A percentile compares a stretch with the other conserved stretches of the same genome.
These are phyloP conservation scores for Gnathonemus longibarbis DNA, from an alignment of 2,113 vertebrate genomes.

Conservation along the genomic window DNA sequence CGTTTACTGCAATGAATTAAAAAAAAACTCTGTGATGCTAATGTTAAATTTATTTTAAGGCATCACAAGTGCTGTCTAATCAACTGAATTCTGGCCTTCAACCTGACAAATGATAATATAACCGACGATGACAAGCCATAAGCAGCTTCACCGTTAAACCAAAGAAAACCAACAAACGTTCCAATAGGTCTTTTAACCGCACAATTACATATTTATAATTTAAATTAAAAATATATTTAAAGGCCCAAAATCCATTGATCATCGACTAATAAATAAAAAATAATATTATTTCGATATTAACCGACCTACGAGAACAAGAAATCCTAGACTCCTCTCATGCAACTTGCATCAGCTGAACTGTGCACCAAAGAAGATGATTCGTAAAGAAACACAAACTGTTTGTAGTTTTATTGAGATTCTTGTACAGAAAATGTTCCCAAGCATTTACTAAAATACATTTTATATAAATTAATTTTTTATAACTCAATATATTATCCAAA, in stretches of 20 bases:
- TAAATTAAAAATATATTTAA: neutral
- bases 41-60: neutral
- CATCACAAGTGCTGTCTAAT: neutral
- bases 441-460: neutral
- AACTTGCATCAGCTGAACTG: constrained; percentile 56
- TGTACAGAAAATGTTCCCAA: neutral
- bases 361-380: constrained; percentile 25
- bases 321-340: constrained; percentile 36
- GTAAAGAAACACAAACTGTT: constrained; percentile 13
- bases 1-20: neutral
- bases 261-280: neutral
- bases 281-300: neutral
- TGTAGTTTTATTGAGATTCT: neutral
- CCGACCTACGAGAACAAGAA: constrained; percentile 31
- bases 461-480: neutral
- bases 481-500: neutral
- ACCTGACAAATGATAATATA: neutral
- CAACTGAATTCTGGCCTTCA: neutral
- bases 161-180: neutral
- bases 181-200: neutral
- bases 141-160: neutral
- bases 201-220: neutral
- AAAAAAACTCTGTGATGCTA: neutral
- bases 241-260: neutral
- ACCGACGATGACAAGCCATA: neutral